Percentiles rank a stretch among this genome's conserved stretches.
Conservation (phyloP, 2,113 vertebrate genomes). For the Myrmecophaga tridactyla region DNA sequence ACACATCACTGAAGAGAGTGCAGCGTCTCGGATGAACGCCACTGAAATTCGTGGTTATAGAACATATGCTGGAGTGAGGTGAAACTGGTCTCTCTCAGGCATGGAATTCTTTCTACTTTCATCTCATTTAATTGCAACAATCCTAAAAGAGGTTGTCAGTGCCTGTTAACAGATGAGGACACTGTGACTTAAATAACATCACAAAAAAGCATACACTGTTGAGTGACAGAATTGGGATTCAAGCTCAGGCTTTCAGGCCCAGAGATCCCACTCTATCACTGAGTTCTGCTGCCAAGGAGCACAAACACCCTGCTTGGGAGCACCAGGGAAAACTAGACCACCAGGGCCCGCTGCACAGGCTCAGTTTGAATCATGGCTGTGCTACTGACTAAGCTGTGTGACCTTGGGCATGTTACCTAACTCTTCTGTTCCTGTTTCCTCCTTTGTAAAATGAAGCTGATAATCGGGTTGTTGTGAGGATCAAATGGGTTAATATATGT, state of each 20-base stretch:
- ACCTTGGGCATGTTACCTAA: background rate
- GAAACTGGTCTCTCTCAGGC: background rate
- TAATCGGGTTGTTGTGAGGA: background rate
- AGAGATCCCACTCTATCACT: background rate
- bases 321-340: background rate
- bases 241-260: background rate
- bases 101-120: background rate
- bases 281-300: background rate
- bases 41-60: background rate
- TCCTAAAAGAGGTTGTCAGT: background rate
- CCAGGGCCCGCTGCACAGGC: background rate
- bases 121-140: background rate
- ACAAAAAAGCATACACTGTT: background rate
- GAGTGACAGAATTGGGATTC: background rate
- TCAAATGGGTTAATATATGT: background rate
- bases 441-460: background rate
- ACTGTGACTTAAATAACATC: background rate
- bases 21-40: background rate
- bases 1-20: background rate
- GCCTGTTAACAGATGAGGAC: background rate
- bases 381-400: background rate
- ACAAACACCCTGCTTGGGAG: background rate
- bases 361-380: background rate
- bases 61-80: background rate
- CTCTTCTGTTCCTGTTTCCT: background rate